A percentile compares a stretch with the other conserved stretches of the same genome.
These are phyloP conservation scores for Myotis daubentonii DNA, from an alignment of 2,797 vertebrate species.

Conservation along the genomic window DNA sequence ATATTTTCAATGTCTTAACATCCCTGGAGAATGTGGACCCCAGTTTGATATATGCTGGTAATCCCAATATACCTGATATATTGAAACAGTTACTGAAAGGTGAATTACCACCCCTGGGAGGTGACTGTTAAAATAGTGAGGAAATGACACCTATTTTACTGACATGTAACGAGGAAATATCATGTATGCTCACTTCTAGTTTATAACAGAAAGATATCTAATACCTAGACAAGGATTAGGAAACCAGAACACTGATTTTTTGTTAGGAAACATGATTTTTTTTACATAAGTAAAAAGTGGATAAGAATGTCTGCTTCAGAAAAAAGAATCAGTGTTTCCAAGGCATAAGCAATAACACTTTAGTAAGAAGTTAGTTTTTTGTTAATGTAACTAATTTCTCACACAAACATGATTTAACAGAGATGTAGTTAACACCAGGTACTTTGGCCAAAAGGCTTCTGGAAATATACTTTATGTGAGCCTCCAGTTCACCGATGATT, in stretches of 20 bases:
- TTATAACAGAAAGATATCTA: not conserved
- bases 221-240: not conserved
- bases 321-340: not conserved
- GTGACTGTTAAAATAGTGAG: not conserved
- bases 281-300: not conserved
- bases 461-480: not conserved
- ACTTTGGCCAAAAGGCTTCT: not conserved
- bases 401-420: not conserved
- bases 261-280: not conserved
- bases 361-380: not conserved
- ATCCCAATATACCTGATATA: not conserved
- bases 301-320: not conserved
- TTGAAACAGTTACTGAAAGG: not conserved
- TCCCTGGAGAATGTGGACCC: not conserved
- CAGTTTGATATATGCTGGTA: not conserved
- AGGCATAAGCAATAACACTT: not conserved
- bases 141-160: not conserved
- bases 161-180: not conserved
- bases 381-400: not conserved
- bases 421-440: not conserved
- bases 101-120: not conserved
- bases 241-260: not conserved
- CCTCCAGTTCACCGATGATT: not conserved
- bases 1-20: conserved; percentile 7
- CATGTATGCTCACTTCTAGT: conserved; percentile 13